Evolutionary conservation across 2,888 invertebrate species (phyloP), one percentile per base, ranked within the genome.

Genomic region (Hetaerina titia): DNA sequence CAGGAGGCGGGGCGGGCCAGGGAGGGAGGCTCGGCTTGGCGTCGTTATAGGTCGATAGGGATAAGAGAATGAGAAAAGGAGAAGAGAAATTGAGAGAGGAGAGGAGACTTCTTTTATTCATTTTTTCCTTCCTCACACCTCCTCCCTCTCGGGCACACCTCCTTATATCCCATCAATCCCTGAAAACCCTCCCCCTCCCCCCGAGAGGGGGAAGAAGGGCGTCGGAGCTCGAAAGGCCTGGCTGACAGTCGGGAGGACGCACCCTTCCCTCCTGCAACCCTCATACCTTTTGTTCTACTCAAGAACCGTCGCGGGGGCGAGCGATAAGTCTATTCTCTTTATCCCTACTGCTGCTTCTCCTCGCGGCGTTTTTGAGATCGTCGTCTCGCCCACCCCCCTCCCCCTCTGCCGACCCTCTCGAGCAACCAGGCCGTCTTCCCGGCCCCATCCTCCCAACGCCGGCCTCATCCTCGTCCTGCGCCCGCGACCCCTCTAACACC

Each of bases 291-390:
- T 92, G 92, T 92, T 92, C 92, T 92, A 69, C 45, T 4, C 7
- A 60, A 92, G 56, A 15, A 81, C 2, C 31, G 81, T 81, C 81
- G 81, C 25, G 22, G 81, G 81, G 31, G 31, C 8, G 64, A 15
- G 56, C 22, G 69, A 56, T 92, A 69, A 69, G 69, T 92, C 92
- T 92, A 81, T 81, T 81, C 81, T 15, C 81, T 81, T 31, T 31
- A 11, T 81, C 81, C 25, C 13, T n/a, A n/a, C 22, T 69, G n/a
- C 69, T 31, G 9, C 6, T 81, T 31, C 15, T 31, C 25, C 81
- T 15, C 4, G 25, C 31, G 81, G 2, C 31, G 25, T 81, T 81
- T 81, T 31, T 81, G 81, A 81, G 81, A 81, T 81, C 25, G 25
- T 81, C 81, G 25, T 81, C 81, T 11, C 31, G 74, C 74, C 2